A percentile compares a stretch with the other conserved stretches of the same genome.
phyloP scores from a whole-genome alignment of 2,797 vertebrate species.

The Tadarida brasiliensis region DNA sequence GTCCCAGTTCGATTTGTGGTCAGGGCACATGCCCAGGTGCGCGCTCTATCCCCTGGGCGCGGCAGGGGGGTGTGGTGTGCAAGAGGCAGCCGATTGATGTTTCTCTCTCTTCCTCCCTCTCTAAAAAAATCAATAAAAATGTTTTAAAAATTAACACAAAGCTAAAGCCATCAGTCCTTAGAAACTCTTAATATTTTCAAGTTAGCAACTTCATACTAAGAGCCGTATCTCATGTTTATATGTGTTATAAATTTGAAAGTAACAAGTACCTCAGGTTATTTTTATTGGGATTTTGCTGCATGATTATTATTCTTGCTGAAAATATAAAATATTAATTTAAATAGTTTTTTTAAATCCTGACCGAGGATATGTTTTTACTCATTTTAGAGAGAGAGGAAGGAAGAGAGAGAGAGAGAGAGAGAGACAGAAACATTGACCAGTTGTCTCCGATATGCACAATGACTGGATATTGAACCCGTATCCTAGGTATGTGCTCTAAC shows the following conservation, averaged over 20 bases:
- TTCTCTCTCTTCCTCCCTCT: too few species aligned
- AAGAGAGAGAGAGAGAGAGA: background rate
- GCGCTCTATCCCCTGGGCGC: too few species aligned
- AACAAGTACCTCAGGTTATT: background rate
- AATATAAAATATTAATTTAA: constrained; percentile 34
- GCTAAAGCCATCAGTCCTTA: background rate
- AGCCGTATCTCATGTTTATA: background rate
- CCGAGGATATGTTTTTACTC: background rate
- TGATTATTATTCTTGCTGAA: background rate
- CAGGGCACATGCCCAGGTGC: too few species aligned
- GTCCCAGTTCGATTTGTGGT: too few species aligned
- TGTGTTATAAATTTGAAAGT: background rate
- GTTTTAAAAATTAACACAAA: background rate
- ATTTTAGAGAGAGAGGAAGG: background rate
- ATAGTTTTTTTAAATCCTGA: background rate
- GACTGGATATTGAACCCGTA: background rate
- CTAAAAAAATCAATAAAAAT: too few species aligned
- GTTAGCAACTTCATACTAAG: background rate
- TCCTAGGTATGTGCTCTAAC: background rate
- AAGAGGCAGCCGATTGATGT: too few species aligned
- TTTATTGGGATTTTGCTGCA: background rate
- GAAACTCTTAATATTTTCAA: background rate
- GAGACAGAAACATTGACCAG: background rate
- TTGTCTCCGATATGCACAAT: background rate
- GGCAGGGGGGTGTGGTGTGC: too few species aligned